A percentile compares a stretch with the other conserved stretches of the same genome.
phyloP scores from a whole-genome alignment of 2,888 invertebrate genomes.

The Drosophila leonis region DNA sequence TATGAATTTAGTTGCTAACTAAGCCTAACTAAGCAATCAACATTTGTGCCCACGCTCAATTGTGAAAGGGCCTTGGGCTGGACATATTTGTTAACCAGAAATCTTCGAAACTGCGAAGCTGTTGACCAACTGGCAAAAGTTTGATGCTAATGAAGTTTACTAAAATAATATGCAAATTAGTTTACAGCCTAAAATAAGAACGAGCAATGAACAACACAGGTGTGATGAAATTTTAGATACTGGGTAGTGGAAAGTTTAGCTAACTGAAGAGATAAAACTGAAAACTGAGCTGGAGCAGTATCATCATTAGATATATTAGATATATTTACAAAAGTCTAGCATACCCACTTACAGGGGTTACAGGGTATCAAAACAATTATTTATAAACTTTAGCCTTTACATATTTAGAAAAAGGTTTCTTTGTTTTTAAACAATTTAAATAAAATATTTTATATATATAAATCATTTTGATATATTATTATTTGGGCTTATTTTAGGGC shows the following conservation, averaged over 20 bases:
- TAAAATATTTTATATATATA: background rate
- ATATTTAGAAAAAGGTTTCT: background rate
- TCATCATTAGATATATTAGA: too few relatives aligned
- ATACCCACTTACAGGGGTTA: too few relatives aligned
- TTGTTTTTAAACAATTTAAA: background rate
- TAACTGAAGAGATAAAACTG: too few relatives aligned
- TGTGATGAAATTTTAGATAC: conserved; percentile 1
- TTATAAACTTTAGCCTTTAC: background rate
- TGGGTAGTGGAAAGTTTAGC: background rate
- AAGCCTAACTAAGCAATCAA: conserved; percentile 15
- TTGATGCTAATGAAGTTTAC: conserved; percentile 13
- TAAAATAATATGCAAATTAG: conserved; percentile 39
- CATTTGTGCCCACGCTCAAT: conserved; percentile 24
- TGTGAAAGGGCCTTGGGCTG: conserved; percentile 19
- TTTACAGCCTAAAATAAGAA: conserved; percentile 4
- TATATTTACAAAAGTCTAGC: too few relatives aligned
- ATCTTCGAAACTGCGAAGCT: conserved; percentile 15
- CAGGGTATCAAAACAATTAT: background rate
- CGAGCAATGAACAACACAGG: too few relatives aligned
- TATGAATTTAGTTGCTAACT: conserved; percentile 27
- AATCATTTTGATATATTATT: too few relatives aligned
- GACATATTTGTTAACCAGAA: conserved; percentile 7
- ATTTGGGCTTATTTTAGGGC: too few relatives aligned
- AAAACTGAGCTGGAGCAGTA: too few relatives aligned
- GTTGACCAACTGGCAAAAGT: conserved; percentile 6